phyloP scores from a whole-genome alignment of 2,888 invertebrate species.

The Himalopsyche japonica region DNA sequence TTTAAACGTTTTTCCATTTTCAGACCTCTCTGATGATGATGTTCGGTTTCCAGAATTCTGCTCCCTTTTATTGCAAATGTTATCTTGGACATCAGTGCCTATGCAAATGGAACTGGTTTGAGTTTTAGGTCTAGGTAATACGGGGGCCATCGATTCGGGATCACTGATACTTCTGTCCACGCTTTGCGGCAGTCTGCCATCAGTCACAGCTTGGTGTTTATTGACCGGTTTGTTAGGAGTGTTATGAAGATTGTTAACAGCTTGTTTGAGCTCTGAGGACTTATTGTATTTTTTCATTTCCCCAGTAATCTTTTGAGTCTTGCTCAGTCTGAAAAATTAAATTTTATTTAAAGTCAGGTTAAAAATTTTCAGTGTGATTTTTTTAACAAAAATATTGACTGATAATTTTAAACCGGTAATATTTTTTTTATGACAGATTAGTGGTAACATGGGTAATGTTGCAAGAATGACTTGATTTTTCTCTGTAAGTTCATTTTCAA shows the following conservation, averaged over 20 bases:
- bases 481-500: too few relatives aligned
- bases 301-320: constrained; percentile 52
- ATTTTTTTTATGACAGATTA: not conserved
- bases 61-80: not conserved
- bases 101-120: constrained; percentile 26
- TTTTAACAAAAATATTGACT: too few relatives aligned
- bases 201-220: not conserved
- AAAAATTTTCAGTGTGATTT: not conserved
- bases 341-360: not conserved
- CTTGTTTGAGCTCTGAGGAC: constrained; percentile 6
- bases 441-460: not conserved
- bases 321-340: constrained; percentile 51
- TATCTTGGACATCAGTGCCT: constrained; percentile 20
- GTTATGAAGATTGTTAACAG: constrained; percentile 3
- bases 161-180: constrained; percentile 30
- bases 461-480: not conserved
- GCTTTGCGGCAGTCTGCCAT: not conserved
- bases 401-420: too few relatives aligned
- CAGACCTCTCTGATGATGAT: not conserved
- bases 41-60: not conserved
- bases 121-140: constrained; percentile 13
- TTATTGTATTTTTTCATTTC: constrained; percentile 44
- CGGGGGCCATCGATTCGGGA: constrained; percentile 8
- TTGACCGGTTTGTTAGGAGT: constrained; percentile 17
- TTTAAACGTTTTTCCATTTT: constrained; percentile 31